Base-by-base conservation (phyloP, 2,888 invertebrate genomes). In the Lymantria dispar region DNA sequence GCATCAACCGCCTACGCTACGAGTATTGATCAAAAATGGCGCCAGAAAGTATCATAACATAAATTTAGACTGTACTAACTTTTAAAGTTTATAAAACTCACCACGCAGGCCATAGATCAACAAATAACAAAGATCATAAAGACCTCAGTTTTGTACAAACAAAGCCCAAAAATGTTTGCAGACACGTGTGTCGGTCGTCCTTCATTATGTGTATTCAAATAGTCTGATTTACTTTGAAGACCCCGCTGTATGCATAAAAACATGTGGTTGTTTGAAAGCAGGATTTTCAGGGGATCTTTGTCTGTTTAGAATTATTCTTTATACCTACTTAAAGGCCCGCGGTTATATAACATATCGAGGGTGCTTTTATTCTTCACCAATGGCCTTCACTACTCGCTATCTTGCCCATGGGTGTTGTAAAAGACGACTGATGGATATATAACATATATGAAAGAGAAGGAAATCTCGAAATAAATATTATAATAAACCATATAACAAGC, bases 1-100 rank as follows among this genome's bases (percentile, higher is more conserved):
- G 87, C 81, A 86, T 80, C 82, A 71, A 74, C 81, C 89, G 84
- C 89, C 89, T 80, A 90, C 89, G 78, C 80, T 72, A 70, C 78
- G 62, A 71, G 76, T 76, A 72, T 73, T 78, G 80, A 72, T 80
- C 76, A 80, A 85, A 87, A 78, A 72, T 59, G 61, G 60, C 62
- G 60, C 52, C 50, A 52, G 54, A 53, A 64, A 62, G 57, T 63
- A 66, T 64, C 52, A 62, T 62, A 62, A 54, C 56, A 60, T 54
- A 58, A 54, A 62, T 62, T 60, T 55, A 22, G 48, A 49, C 39
- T 52, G 12, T 12, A 12, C 42, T 44, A 59, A 64, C 54, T 53
- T 51, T n/a, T 63, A 54, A 45, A 51, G 58, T 50, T 62, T 56
- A 48, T 57, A 50, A 54, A 70, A 71, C 22, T 55, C 62, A 12